Base-by-base conservation (phyloP, 2,797 vertebrate genomes). In the Gallinago nigripennis region DNA sequence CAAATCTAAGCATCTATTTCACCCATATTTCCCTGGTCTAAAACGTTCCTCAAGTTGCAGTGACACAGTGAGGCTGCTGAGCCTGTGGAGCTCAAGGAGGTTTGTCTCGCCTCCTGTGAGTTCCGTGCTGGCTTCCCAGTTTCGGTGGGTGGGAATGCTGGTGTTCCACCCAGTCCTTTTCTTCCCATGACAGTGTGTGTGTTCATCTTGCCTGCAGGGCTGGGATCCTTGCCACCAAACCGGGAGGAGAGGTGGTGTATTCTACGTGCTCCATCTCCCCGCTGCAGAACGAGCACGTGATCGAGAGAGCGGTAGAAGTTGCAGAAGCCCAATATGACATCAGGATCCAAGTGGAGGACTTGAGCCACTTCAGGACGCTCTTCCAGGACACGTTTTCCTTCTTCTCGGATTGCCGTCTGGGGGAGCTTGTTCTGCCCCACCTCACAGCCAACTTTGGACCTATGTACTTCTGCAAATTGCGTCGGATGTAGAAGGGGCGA, bases 361-460 rank as follows among this genome's bases (percentile, higher is more conserved):
- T 99, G 91, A 97, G 94, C 77, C 91, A 97, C 73, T 97, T 99
- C 68, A 94, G 96, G 17, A 96, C 31, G 1, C 97, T 98, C 91
- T 99, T 99, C 96, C 95, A 97, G 82, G 98, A 98, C 90, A 99
- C 99, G 0, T 99, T 99, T 97, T 97, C 96, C 96, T 99, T 99
- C 33, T 98, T 98, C 69, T 88, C 97, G 0, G 97, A 97, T 24
- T 98, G 98, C 88, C 97, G 92, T 20, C 76, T 99, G n/a, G 99
- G 99, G 54, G 98, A 99, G 92, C 98, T 99, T 75, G 98, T 99
- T 65, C 94, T 99, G 54, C 99, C 99, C 19, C 99, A 99, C 96
- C 97, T 99, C 77, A 97, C 98, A 2, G 98, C 99, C 84, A 99
- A 99, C 98, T 99, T 99, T 71, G 99, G 99, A 53, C 99, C 99